A percentile compares a stretch with the other conserved stretches of the same genome.
phyloP scores from a whole-genome alignment of 1,140 invertebrate species.

The Tetragnatha versicolor region DNA sequence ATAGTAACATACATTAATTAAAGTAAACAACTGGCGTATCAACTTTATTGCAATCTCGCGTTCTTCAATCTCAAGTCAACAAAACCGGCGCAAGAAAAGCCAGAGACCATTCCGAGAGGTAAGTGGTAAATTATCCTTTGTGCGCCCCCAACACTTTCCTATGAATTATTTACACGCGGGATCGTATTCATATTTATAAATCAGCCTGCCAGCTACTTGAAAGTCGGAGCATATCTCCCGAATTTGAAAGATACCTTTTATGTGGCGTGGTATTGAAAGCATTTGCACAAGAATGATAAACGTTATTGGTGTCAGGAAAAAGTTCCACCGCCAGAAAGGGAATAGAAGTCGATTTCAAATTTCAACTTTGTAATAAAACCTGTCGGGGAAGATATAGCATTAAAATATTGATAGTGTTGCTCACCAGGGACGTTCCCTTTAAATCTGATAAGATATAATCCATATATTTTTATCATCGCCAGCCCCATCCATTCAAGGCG shows the following conservation, averaged over 20 bases:
- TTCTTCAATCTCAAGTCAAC: too few species aligned
- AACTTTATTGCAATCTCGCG: too few species aligned
- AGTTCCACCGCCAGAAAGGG: background rate
- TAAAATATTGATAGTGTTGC: conserved; percentile 38
- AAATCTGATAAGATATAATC: conserved; percentile 54
- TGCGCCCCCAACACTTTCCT: background rate
- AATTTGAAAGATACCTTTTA: conserved; percentile 5
- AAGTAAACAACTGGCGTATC: too few species aligned
- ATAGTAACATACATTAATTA: too few species aligned
- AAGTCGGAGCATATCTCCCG: background rate
- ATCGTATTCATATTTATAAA: conserved; percentile 15
- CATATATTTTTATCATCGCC: conserved; percentile 53
- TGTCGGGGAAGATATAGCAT: conserved; percentile 43
- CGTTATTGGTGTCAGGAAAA: conserved; percentile 18
- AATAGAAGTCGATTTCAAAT: conserved; percentile 28
- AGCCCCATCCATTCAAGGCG: conserved; percentile 26
- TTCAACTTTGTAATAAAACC: conserved; percentile 50
- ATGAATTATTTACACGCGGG: conserved; percentile 6
- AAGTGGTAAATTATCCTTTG: too few species aligned
- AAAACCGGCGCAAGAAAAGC: too few species aligned
- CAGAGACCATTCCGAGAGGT: too few species aligned
- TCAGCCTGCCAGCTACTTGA: background rate
- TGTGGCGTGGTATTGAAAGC: conserved; percentile 27
- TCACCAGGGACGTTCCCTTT: conserved; percentile 15
- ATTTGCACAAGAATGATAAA: conserved; percentile 24